Base-by-base conservation (phyloP, 2,888 invertebrate species). In the Eristalinus sepulchralis region DNA sequence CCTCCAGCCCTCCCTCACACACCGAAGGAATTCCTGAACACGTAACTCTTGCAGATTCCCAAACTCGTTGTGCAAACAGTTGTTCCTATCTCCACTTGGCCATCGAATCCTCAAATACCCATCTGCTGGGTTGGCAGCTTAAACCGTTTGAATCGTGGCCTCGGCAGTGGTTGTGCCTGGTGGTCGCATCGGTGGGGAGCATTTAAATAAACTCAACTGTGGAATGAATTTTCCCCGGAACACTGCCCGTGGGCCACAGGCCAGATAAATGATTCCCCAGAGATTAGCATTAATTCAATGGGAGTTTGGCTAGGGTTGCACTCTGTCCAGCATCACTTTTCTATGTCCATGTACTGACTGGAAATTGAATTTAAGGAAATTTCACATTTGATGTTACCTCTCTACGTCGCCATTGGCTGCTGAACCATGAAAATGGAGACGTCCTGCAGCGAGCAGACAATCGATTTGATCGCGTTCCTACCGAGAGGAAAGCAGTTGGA, bases 201-300 rank as follows among this genome's bases (percentile, higher is more conserved):
- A 77, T 76, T 85, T 85, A 85, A 85, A 81, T 72, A 77, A 85
- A 85, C 81, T 72, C 64, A 53, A 64, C 39, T 24, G 33, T 39
- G 55, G 36, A 63, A 63, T 27, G 63, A 57, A 62, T 59, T 73
- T 75, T 66, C 73, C 70, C 70, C 60, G 22, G 55, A 71, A 22
- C 66, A 31, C 39, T 34, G 36, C 55, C 34, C 63, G 22, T 67
- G 57, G 33, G 20, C 79, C 83, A 60, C 68, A 83, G 79, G 80
- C 76, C 62, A 62, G 67, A 84, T 76, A 76, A 84, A 84, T 80
- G 71, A 76, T 80, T 84, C 81, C 60, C 68, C 53, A 64, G 59
- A 81, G 84, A 85, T 85, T 81, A 85, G 72, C 84, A 76, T 85
- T 81, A 81, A 85, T 81, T 85, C 84, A 71, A 20, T 64, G 47